Base-by-base conservation (phyloP, 1,140 invertebrate genomes). In the Monochamus saltuarius region DNA sequence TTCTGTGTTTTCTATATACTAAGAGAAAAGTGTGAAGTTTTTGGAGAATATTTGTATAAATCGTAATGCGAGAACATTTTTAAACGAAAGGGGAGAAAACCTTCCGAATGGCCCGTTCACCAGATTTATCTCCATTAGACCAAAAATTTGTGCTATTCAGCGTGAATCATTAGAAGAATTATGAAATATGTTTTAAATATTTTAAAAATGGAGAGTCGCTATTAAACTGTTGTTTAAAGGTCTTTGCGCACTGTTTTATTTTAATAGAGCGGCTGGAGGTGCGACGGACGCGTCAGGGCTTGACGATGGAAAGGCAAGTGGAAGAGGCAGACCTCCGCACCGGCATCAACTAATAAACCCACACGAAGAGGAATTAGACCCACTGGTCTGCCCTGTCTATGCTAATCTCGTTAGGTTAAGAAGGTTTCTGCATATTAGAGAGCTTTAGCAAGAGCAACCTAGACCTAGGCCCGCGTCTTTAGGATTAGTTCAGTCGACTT, bases 321-420 rank as follows among this genome's bases (percentile, higher is more conserved):
- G 42, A 53, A 52, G 46, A 37, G 43, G 50, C 50, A 39, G 11
- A 17, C 36, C 17, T 11, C 38, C n/a, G 40, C 16, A 54, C 50
- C 29, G 35, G 47, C 59, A 56, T 63, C 49, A 56, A 66, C 62
- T 70, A 71, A 71, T 73, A 71, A 71, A 68, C 67, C 61, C 59
- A 59, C 60, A 72, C 60, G 57, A 60, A 64, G 54, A 56, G 66
- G 67, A 65, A 69, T 74, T 72, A 72, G 64, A 61, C 63, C 59
- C 61, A 58, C 56, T 70, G 65, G 63, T 65, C 68, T 64, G 65
- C 57, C 80, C 80, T 82, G 81, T 80, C 76, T 79, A 80, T 79
- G 81, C 80, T 84, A 84, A 84, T 84, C 82, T 80, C 82, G 82
- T 84, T 84, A 83, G 81, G 81, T 82, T 83, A 84, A 83, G 82